phyloP scores from a whole-genome alignment of 2,888 invertebrate genomes.

The Craniophora ligustri region DNA sequence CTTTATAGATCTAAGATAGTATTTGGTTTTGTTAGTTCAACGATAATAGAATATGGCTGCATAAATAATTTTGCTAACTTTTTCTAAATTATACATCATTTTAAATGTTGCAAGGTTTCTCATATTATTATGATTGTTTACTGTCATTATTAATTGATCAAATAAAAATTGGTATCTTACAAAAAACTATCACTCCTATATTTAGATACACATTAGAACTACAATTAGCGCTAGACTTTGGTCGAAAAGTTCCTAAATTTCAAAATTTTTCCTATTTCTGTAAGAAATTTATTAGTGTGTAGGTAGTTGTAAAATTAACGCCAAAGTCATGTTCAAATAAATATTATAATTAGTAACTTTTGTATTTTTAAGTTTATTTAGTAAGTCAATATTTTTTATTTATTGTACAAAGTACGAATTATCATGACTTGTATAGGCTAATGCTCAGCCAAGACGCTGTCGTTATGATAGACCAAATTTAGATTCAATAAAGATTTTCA shows the following conservation, averaged over 20 bases:
- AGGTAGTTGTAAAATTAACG: constrained; percentile 58
- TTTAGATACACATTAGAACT: neutral
- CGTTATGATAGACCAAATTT: constrained; percentile 55
- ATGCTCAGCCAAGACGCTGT: constrained; percentile 39
- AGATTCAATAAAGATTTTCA: constrained; percentile 62
- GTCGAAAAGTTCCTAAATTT: constrained; percentile 67
- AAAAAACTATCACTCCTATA: too few species aligned
- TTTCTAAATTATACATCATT: too few species aligned
- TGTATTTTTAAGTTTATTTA: constrained; percentile 51
- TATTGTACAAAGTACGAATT: constrained; percentile 81
- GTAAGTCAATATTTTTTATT: constrained; percentile 68
- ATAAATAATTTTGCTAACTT: too few species aligned
- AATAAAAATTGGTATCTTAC: too few species aligned
- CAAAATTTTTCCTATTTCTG: constrained; percentile 51
- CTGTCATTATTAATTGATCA: too few species aligned
- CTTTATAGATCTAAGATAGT: too few species aligned
- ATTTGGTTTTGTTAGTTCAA: neutral
- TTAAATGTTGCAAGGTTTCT: neutral
- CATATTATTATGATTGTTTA: neutral
- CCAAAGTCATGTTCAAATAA: constrained; percentile 64
- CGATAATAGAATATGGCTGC: too few species aligned
- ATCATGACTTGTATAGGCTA: constrained; percentile 28
- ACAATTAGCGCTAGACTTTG: constrained; percentile 48
- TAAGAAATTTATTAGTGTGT: constrained; percentile 39
- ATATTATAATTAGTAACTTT: constrained; percentile 45